These are phyloP conservation scores for Sitodiplosis mosellana DNA, from an alignment of 1,140 invertebrate species.

Conservation along the genomic window DNA sequence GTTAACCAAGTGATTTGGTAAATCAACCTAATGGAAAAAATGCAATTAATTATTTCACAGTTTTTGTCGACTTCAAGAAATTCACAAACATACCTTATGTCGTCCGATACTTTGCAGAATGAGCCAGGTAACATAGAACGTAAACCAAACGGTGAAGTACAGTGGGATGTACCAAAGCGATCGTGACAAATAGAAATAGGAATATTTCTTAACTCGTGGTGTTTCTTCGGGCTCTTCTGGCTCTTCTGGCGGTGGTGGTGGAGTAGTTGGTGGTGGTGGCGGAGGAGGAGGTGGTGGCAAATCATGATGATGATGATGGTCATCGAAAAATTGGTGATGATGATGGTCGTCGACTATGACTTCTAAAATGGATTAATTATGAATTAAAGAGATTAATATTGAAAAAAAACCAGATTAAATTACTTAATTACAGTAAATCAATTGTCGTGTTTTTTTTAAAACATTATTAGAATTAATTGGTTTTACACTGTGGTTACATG, in stretches of 20 bases:
- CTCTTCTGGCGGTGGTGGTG: constrained; percentile 24
- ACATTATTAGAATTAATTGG: no score
- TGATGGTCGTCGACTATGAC: constrained; percentile 26
- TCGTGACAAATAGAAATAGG: constrained; percentile 62
- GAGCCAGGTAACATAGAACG: constrained; percentile 56
- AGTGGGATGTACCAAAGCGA: constrained; percentile 67
- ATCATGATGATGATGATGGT: constrained; percentile 13
- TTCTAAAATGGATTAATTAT: constrained; percentile 26
- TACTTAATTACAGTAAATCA: no score
- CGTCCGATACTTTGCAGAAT: constrained; percentile 59
- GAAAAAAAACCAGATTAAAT: no score
- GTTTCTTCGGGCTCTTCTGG: constrained; percentile 35
- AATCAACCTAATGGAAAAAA: constrained; percentile 13
- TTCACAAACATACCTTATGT: constrained; percentile 41
- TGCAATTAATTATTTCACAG: not conserved
- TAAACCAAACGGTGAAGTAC: constrained; percentile 68
- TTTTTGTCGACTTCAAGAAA: constrained; percentile 2
- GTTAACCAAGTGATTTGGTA: constrained; percentile 19
- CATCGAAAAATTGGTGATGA: constrained; percentile 12
- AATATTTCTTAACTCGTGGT: constrained; percentile 52
- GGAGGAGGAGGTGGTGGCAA: constrained; percentile 24
- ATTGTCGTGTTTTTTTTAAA: no score
- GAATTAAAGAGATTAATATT: no score
- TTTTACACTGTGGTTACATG: no score
- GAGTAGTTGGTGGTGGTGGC: constrained; percentile 16